Evolutionary conservation across 35 echinoderm and acorn worm species (phyloP), one percentile per base, ranked within the genome.

Genomic region (Stichopus chloronotus): DNA sequence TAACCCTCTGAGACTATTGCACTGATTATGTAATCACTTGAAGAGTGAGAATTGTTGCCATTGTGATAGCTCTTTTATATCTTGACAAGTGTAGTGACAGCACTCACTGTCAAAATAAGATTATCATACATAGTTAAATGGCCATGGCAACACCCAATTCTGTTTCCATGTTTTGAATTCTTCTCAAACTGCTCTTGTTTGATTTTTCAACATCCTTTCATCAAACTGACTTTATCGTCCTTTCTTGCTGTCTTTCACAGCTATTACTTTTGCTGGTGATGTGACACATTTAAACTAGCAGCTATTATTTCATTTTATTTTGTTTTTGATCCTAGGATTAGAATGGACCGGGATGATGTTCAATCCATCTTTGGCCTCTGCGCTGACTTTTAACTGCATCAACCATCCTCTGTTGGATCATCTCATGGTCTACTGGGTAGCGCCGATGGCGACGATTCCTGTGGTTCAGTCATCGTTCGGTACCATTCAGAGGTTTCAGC

Each of bases 281-380:
- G 30, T 43, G 95, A 95, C 20, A 95, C 95, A 57, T 17, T 94
- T 24, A 89, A 90, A 94, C 94, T 92, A 95, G 68, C 80, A 17
- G n/a, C n/a, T n/a, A n/a, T n/a, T 9, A n/a, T 4, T n/a, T 53
- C 21, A 25, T 76, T 71, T 55, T 7, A n/a, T 43, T 76, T 71
- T 72, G 1, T 16, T 72, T 9, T 71, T 86, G 74, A 76, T 74
- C 86, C 11, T 55, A 98, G 97, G 97, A 72, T 59, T 95, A 12
- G 95, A 96, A 63, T 99, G 97, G 97, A 99, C 97, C 5, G 97
- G 97, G 2, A 99, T 99, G 97, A 99, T 99, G 97, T 99, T 99
- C 55, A 99, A 99, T 69, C 97, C 97, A 16, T 93, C 95, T 55
- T 53, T 99, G 69, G 97, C 97, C 10, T 72, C 97, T 72, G 95